These are phyloP conservation scores for Alces alces DNA, from an alignment of 2,113 vertebrate species.

Conservation along the genomic window DNA sequence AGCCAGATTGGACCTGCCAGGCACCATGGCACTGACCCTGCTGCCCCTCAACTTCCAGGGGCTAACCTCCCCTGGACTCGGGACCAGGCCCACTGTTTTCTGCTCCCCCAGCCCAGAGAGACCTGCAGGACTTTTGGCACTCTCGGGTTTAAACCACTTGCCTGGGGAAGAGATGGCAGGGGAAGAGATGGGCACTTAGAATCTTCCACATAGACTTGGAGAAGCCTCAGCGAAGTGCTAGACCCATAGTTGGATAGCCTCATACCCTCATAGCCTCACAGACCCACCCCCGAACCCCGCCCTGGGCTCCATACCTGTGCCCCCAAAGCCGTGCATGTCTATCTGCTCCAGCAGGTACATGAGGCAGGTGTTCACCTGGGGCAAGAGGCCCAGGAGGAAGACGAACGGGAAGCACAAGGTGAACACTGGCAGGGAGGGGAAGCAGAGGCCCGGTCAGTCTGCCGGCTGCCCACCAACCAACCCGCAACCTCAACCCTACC, in stretches of 20 bases:
- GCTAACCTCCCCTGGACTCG: background rate
- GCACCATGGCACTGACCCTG: fast-evolving
- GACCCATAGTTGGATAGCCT: background rate
- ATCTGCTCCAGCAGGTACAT: conserved; percentile 95
- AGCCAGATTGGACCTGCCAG: background rate
- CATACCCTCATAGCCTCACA: background rate
- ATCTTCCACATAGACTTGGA: fast-evolving
- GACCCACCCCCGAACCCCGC: background rate
- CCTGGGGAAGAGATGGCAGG: fast-evolving
- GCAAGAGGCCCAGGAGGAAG: conserved; percentile 92
- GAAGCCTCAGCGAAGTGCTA: background rate
- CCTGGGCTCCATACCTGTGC: conserved; percentile 81
- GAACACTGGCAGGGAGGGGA: conserved; percentile 80
- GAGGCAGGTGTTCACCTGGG: conserved; percentile 93
- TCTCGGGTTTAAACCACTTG: background rate
- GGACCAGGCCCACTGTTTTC: background rate
- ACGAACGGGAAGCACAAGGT: conserved; percentile 90
- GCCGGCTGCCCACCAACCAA: fast-evolving
- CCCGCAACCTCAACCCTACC: background rate
- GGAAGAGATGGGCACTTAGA: background rate
- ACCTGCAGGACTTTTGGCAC: background rate
- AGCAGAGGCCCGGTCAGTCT: fast-evolving
- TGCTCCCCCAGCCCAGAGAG: background rate
- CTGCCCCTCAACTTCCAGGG: background rate
- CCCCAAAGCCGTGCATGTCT: conserved; percentile 93